These are phyloP conservation scores for Amphiprion ocellaris DNA, from an alignment of 2,113 vertebrate genomes.

Conservation along the genomic window DNA sequence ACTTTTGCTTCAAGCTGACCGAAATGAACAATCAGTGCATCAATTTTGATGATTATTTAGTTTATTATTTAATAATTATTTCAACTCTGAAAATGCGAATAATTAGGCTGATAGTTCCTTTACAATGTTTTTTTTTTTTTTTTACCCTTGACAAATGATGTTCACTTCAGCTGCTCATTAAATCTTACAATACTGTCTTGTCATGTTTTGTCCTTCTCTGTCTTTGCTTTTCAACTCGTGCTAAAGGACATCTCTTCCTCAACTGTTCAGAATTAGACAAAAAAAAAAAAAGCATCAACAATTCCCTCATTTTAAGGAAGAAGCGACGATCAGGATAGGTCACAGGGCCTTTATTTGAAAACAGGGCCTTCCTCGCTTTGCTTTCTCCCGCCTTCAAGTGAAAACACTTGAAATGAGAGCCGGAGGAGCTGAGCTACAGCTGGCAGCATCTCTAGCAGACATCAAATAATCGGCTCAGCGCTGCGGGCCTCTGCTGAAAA, in stretches of 20 bases:
- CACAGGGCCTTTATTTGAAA: conserved; percentile 4
- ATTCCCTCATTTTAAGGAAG: too few relatives aligned
- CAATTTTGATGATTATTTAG: too few relatives aligned
- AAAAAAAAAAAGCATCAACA: too few relatives aligned
- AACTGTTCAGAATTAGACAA: background rate
- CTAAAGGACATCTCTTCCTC: background rate
- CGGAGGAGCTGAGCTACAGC: conserved; percentile 49
- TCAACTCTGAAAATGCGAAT: background rate
- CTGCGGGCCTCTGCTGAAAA: conserved; percentile 34
- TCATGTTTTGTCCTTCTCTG: background rate
- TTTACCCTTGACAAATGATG: background rate
- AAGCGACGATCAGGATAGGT: conserved; percentile 4
- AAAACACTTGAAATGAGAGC: conserved; percentile 36
- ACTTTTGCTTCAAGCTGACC: too few relatives aligned
- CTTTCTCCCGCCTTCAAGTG: conserved; percentile 6
- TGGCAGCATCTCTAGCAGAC: conserved; percentile 63
- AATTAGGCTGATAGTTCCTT: background rate
- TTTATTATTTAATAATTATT: too few relatives aligned
- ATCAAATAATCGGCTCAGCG: conserved; percentile 55
- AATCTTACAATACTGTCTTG: background rate
- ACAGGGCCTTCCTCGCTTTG: conserved; percentile 17
- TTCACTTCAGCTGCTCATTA: background rate
- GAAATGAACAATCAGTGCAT: too few relatives aligned
- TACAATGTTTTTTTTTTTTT: background rate
- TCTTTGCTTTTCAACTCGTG: background rate